A percentile compares a stretch with the other conserved stretches of the same genome.
These are phyloP conservation scores for Rhinoderma darwinii DNA, from an alignment of 2,113 vertebrate genomes.

Conservation along the genomic window DNA sequence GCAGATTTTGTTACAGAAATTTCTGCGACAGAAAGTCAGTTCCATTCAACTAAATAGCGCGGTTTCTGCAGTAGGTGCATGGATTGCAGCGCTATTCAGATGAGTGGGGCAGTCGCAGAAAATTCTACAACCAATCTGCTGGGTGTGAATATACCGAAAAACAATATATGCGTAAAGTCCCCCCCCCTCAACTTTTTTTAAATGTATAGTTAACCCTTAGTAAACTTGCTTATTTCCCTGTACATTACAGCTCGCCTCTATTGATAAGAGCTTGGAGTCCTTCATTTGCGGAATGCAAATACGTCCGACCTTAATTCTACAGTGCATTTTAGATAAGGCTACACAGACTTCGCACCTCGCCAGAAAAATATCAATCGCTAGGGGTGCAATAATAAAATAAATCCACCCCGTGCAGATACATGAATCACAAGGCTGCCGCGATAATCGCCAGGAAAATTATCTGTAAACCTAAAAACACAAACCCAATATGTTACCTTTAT, in stretches of 20 bases:
- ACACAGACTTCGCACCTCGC: background rate
- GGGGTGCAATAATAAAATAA: background rate
- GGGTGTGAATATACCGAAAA: too few species aligned
- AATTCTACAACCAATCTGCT: too few species aligned
- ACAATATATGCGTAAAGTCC: background rate
- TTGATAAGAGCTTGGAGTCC: background rate
- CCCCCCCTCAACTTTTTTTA: too few species aligned
- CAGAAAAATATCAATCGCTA: conserved; percentile 2
- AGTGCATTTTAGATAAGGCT: background rate
- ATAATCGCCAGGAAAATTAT: conserved; percentile 12
- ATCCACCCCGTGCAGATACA: background rate
- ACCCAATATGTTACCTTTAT: background rate
- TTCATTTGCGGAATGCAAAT: conserved; percentile 10
- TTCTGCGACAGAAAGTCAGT: too few species aligned
- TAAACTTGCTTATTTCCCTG: too few species aligned
- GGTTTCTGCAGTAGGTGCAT: too few species aligned
- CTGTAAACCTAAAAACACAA: background rate
- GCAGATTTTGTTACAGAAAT: too few species aligned
- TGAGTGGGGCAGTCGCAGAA: too few species aligned
- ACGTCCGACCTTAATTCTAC: background rate
- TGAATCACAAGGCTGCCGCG: background rate
- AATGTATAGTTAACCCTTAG: background rate
- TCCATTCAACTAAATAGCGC: too few species aligned
- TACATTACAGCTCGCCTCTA: background rate
- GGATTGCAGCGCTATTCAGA: too few species aligned